Evolutionary conservation across 2,797 vertebrate genomes (phyloP).

Genomic region (Schizopygopsis malacanthus): DNA sequence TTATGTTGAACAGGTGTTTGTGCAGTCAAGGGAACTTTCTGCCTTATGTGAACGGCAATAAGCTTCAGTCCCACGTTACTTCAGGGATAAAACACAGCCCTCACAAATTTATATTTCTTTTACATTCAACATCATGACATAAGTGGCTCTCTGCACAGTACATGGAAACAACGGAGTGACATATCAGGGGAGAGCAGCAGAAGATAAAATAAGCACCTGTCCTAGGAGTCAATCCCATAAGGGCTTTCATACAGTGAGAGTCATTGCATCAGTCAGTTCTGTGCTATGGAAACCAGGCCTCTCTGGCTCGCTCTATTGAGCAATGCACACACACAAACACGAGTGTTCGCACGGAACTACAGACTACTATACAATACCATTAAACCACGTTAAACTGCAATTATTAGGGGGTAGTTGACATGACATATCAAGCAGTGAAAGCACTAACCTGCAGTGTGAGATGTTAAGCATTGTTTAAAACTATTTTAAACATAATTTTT

Average conservation of each 20-base stretch:
- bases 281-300: conserved; percentile 70
- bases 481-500: neutral
- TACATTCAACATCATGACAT: neutral
- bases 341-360: conserved; percentile 24
- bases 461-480: neutral
- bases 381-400: neutral
- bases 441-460: neutral
- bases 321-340: conserved; percentile 41
- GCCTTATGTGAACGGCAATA: conserved; percentile 9
- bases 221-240: conserved; percentile 55
- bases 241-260: conserved; percentile 64
- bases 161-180: conserved; percentile 14
- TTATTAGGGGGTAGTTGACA: neutral
- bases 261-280: conserved; percentile 76
- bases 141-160: neutral
- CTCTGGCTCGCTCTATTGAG: conserved; percentile 57
- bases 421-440: neutral
- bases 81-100: neutral
- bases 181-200: neutral
- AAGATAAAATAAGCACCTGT: conserved; percentile 39
- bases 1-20: conserved; percentile 32
- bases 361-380: neutral
- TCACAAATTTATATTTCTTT: conserved; percentile 27
- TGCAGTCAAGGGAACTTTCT: conserved; percentile 23
- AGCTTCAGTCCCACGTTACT: conserved; percentile 23